Base-by-base conservation (phyloP, 2,888 invertebrate species). In the Drosophila monieri region DNA sequence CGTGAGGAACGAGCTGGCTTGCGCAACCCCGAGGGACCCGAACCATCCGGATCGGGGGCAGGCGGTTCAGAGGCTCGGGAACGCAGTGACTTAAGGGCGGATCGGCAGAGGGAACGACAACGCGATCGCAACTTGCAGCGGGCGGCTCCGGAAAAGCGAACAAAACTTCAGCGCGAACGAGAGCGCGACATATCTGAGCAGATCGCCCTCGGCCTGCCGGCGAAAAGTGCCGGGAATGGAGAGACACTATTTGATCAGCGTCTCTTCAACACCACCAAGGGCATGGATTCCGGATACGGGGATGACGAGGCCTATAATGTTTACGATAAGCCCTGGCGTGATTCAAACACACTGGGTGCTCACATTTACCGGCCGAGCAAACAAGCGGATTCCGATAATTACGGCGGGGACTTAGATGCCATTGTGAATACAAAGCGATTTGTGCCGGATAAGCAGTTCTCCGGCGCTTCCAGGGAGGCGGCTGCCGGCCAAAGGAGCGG, bases 131-230 rank as follows among this genome's bases (percentile, higher is more conserved):
- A 99, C 92, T 92, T 99, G 25, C 95, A 97, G 0, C 93, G 98
- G 56, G 98, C 98, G 1, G 98, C 98, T 0, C 98, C 98, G 0
- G 99, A 99, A 88, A 99, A 98, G 89, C 94, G 97, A 91, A 95
- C 97, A 0, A 96, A 97, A 81, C 91, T 99, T 58, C 97, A 97
- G 85, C 94, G 96, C 43, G 97, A 98, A 88, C 93, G 98, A 2
- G 99, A 99, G 81, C 94, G 99, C 3, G 99, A 99, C 89, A 98
- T 99, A 64, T 98, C 98, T 8, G 99, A 99, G 90, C 98, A 99
- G 93, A 99, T 99, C 77, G 99, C 99, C 0, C 93, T 99, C 12
- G 99, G 99, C 0, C 92, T 99, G 92, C 99, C 99, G 0, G 96
- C 98, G 0, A 96, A 96, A 89, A 94, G 94, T 4, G 91, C 93